phyloP scores from a whole-genome alignment of 1,140 invertebrate genomes.

The Pantala flavescens region DNA sequence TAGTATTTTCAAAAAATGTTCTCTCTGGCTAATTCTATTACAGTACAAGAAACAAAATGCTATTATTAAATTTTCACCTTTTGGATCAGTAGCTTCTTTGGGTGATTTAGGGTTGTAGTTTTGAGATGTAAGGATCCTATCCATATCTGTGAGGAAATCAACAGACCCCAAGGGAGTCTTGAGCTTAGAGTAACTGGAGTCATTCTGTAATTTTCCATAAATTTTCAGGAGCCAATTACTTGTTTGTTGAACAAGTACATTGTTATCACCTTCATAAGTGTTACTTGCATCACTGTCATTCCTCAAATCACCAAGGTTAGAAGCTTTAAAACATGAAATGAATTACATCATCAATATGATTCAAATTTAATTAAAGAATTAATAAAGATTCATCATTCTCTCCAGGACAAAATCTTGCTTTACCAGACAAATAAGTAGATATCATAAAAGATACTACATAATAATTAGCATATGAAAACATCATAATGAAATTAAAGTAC shows the following conservation, averaged over 20 bases:
- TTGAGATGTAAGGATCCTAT: slow-evolving; percentile 35
- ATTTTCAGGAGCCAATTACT: slow-evolving; percentile 69
- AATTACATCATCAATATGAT: slow-evolving; percentile 18
- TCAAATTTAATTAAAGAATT: slow-evolving; percentile 19
- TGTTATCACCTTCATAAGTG: slow-evolving; percentile 95
- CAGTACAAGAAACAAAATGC: no score
- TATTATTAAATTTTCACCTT: neutral
- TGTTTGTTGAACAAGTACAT: slow-evolving; percentile 87
- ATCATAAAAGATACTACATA: no score
- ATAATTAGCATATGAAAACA: no score
- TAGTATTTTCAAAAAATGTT: no score
- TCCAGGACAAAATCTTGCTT: slow-evolving; percentile 21
- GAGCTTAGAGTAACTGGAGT: slow-evolving; percentile 36
- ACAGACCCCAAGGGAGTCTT: slow-evolving; percentile 50
- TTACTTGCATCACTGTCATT: slow-evolving; percentile 84
- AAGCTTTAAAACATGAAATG: slow-evolving; percentile 35
- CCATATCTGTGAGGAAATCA: slow-evolving; percentile 44
- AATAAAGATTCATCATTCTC: slow-evolving; percentile 20
- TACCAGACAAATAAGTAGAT: no score
- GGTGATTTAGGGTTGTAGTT: no score
- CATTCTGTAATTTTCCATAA: slow-evolving; percentile 37
- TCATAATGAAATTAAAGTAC: no score
- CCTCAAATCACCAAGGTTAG: slow-evolving; percentile 69
- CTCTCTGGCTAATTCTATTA: no score
- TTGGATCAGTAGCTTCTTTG: no score